Evolutionary conservation across 2,113 vertebrate genomes (phyloP).

Genomic region (Tretioscincus oriximinensis): DNA sequence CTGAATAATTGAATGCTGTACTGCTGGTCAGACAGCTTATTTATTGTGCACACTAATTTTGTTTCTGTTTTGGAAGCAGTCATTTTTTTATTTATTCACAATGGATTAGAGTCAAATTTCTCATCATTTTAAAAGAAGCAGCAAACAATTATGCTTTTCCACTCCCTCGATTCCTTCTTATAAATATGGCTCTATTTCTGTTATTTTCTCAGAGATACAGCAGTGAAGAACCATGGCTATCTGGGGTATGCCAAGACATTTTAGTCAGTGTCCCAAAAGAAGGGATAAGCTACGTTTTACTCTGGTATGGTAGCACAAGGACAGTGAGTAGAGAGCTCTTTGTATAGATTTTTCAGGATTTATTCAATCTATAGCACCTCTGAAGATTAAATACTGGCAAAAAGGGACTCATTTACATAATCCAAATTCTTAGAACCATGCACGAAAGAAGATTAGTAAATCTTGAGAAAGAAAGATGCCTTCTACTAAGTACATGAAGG

Average conservation of each 20-base stretch:
- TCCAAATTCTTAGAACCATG: too few species aligned
- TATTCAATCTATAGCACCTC: constrained; percentile 8
- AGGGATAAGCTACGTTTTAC: constrained; percentile 3
- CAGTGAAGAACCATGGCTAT: background rate
- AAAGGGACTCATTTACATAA: constrained; percentile 6
- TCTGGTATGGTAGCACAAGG: constrained; percentile 7
- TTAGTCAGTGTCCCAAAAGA: constrained; percentile 21
- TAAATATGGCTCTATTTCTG: constrained; percentile 5
- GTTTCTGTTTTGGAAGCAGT: constrained; percentile 40
- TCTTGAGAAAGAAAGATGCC: too few species aligned
- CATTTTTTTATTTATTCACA: background rate
- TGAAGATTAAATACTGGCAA: constrained; percentile 13
- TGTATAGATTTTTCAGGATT: constrained; percentile 19
- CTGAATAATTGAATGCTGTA: constrained; percentile 7
- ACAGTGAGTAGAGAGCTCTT: background rate
- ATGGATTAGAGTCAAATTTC: constrained; percentile 15
- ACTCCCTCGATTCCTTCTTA: background rate
- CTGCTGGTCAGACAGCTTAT: constrained; percentile 24
- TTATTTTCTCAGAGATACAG: constrained; percentile 18
- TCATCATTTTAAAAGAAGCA: constrained; percentile 22
- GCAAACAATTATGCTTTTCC: background rate
- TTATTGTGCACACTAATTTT: constrained; percentile 20
- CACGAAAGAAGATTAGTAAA: too few species aligned
- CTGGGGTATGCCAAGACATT: constrained; percentile 2
- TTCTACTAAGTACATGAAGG: too few species aligned